phyloP scores from a whole-genome alignment of 2,888 invertebrate species.

The Cephus pygmeus region DNA sequence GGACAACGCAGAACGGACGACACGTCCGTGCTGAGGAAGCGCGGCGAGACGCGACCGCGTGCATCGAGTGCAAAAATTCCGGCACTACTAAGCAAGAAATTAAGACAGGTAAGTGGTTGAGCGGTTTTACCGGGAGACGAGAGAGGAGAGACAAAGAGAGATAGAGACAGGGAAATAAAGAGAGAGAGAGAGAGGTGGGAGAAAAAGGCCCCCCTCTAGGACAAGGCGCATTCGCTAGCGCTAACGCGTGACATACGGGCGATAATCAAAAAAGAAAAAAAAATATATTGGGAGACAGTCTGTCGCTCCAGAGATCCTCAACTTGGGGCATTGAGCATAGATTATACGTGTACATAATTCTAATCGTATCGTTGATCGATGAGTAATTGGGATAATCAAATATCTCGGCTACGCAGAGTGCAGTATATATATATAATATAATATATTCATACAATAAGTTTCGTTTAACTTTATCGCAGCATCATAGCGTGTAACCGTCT shows the following conservation, averaged over 20 bases:
- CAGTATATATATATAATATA: background rate
- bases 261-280: background rate
- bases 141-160: background rate
- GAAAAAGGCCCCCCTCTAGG: background rate
- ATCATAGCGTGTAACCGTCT: background rate
- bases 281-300: background rate
- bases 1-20: background rate
- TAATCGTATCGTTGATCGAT: background rate
- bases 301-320: background rate
- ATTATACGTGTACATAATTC: background rate
- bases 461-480: background rate
- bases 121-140: background rate
- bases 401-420: background rate
- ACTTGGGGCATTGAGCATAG: background rate
- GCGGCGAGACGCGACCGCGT: background rate
- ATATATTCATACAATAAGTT: background rate
- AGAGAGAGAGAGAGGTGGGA: background rate
- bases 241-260: background rate
- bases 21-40: background rate
- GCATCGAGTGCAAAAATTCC: constrained; percentile 38
- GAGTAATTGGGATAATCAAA: background rate
- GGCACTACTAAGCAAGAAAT: constrained; percentile 38
- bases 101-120: constrained; percentile 24
- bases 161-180: background rate
- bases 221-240: background rate